Conservation (phyloP, 2,113 vertebrate genomes). For the Oenanthe oenanthe region DNA sequence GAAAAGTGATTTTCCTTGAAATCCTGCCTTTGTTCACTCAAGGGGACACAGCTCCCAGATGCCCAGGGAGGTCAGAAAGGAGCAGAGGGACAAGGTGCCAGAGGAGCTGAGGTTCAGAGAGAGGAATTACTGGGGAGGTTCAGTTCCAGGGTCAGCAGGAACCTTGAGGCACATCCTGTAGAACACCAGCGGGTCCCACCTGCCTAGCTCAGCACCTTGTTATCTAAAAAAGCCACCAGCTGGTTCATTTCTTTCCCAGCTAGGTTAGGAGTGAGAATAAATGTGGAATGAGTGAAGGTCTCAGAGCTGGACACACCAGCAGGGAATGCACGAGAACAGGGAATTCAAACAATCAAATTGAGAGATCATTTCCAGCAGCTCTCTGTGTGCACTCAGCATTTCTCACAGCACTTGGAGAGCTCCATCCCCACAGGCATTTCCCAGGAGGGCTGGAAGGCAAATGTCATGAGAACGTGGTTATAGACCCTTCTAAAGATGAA, state of each 20-base stretch:
- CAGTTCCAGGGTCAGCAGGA: neutral
- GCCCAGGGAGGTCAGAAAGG: neutral
- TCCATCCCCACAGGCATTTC: neutral
- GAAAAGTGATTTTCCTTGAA: neutral
- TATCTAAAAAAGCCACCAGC: neutral
- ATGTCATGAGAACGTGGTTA: conserved; percentile 2
- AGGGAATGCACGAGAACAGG: neutral
- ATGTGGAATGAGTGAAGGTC: rapidly evolving
- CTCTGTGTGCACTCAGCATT: neutral
- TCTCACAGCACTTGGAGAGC: neutral
- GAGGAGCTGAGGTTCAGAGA: neutral
- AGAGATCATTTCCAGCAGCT: neutral
- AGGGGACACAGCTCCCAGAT: rapidly evolving
- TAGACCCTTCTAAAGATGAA: neutral
- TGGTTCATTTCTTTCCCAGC: neutral
- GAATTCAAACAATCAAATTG: neutral
- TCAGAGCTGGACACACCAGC: neutral
- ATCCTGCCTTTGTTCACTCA: neutral
- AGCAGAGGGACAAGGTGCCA: neutral
- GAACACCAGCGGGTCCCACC: rapidly evolving
- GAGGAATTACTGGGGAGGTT: neutral
- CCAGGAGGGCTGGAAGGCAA: neutral
- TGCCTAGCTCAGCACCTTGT: neutral
- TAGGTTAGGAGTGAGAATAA: neutral
- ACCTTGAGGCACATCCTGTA: rapidly evolving